Percentiles rank a stretch among this genome's conserved stretches.
Conservation (phyloP, 2,113 vertebrate species). For the Sinocyclocheilus anshuiensis region DNA sequence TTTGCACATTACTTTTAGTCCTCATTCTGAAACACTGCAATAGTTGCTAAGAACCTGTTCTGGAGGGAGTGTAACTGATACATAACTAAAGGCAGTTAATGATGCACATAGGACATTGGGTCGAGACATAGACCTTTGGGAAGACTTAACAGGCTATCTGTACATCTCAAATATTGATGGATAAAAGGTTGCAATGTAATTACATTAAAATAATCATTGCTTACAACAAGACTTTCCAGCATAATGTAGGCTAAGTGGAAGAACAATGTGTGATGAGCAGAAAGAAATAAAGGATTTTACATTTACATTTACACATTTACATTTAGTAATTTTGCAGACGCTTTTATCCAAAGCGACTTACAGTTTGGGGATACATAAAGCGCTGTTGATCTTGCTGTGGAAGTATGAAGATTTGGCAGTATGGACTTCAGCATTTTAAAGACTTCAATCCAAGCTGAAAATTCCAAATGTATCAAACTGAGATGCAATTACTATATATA, state of each 20-base stretch:
- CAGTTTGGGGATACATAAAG: no score
- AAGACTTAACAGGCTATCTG: no score
- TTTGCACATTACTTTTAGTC: background rate
- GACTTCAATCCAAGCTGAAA: background rate
- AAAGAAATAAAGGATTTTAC: background rate
- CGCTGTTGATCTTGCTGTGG: no score
- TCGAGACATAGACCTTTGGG: no score
- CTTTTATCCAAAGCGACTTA: no score
- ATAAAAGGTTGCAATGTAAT: background rate
- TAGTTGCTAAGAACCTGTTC: background rate
- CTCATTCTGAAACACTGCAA: background rate
- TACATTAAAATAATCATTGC: background rate
- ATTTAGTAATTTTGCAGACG: no score
- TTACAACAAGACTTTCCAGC: background rate
- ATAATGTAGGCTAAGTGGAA: background rate
- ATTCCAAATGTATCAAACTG: background rate
- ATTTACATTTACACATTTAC: no score
- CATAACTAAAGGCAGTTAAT: background rate
- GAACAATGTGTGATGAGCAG: background rate
- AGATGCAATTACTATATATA: background rate
- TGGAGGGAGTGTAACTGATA: background rate
- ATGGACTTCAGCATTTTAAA: no score
- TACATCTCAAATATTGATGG: no score
- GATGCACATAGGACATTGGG: background rate
- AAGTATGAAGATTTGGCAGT: no score